Conservation (phyloP, 2,113 vertebrate genomes). For the Cyanoliseus patagonus region DNA sequence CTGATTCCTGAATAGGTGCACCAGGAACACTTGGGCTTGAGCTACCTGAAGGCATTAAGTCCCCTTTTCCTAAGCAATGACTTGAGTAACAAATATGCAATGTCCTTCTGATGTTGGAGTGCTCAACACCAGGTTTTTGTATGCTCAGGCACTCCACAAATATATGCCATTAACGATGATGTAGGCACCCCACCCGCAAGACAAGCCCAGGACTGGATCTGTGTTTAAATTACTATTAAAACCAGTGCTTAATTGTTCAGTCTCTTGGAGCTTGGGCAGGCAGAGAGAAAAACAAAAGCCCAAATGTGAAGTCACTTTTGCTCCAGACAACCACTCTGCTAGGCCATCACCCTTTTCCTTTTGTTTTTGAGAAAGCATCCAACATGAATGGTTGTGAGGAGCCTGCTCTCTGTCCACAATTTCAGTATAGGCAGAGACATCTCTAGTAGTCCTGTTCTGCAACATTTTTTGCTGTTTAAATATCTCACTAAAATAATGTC, state of each 20-base stretch:
- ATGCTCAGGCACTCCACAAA: background rate
- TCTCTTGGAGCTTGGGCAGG: background rate
- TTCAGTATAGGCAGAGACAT: background rate
- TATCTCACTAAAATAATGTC: background rate
- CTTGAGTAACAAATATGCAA: rapidly evolving
- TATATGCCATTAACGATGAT: rapidly evolving
- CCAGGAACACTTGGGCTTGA: background rate
- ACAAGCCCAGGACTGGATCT: background rate
- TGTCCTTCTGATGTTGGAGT: background rate
- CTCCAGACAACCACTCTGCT: background rate
- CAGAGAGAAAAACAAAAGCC: background rate
- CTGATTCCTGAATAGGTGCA: background rate
- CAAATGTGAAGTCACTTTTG: background rate
- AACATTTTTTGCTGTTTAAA: background rate
- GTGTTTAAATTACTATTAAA: background rate
- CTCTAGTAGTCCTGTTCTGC: background rate
- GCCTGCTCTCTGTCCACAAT: background rate
- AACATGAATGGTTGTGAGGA: background rate
- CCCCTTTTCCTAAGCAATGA: background rate
- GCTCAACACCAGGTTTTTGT: too few relatives aligned
- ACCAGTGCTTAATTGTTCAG: background rate
- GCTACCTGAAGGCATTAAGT: background rate
- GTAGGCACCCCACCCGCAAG: background rate
- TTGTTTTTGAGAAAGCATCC: background rate
- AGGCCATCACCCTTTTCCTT: background rate